A percentile compares a stretch with the other conserved stretches of the same genome.
Evolutionary conservation across 2,888 invertebrate genomes (phyloP).

Genomic region (Parthenolecanium corni): DNA sequence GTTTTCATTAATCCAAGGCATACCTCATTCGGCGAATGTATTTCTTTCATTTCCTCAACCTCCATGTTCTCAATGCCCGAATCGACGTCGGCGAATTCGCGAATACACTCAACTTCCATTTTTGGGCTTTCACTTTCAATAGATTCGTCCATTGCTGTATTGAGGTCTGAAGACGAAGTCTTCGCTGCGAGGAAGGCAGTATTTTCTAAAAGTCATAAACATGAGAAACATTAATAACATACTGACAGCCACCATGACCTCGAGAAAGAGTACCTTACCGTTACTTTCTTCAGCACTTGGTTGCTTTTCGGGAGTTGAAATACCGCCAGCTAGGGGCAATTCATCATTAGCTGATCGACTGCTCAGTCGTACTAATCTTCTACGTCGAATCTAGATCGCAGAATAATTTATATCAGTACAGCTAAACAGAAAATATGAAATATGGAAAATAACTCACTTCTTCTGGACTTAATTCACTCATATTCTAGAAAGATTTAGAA

Average conservation of each 20-base stretch:
- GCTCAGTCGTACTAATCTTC: slow-evolving; percentile 15
- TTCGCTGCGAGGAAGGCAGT: not conserved
- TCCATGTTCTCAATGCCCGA: slow-evolving; percentile 68
- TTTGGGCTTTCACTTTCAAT: slow-evolving; percentile 3
- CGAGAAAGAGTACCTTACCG: not conserved
- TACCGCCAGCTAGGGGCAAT: not conserved
- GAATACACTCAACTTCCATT: slow-evolving; percentile 19
- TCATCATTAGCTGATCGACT: not conserved
- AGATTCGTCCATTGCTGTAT: not conserved
- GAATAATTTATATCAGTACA: not conserved
- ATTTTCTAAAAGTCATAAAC: not conserved
- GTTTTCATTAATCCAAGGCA: too few species aligned
- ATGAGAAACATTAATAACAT: not conserved
- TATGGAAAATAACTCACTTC: slow-evolving; percentile 52
- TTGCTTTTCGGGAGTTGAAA: not conserved
- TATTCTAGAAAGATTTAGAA: slow-evolving; percentile 36
- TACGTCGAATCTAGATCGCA: slow-evolving; percentile 6
- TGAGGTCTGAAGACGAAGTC: not conserved
- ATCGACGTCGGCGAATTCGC: slow-evolving; percentile 45
- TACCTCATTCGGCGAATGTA: slow-evolving; percentile 5
- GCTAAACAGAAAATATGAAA: not conserved
- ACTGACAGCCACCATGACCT: not conserved
- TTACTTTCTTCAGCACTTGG: not conserved
- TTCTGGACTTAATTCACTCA: slow-evolving; percentile 80
- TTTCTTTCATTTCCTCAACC: slow-evolving; percentile 43